phyloP scores from a whole-genome alignment of 37 sponge, comb jelly and placozoan species.

The Mnemiopsis leidyi region DNA sequence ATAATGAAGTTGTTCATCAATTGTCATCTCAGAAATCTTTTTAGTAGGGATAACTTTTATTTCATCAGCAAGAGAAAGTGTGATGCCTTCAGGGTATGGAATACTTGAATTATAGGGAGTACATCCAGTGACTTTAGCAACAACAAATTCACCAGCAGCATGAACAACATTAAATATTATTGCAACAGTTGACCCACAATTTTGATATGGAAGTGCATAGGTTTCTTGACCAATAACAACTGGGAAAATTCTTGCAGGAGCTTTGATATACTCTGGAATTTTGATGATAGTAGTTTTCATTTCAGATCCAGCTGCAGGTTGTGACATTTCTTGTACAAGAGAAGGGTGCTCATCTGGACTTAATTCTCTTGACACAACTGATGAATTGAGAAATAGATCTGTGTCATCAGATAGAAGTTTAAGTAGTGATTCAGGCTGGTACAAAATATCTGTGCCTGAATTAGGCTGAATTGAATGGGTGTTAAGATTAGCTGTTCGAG shows the following conservation, averaged over 20 bases:
- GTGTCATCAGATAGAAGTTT: not conserved
- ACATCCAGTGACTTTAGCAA: slow-evolving; percentile 42
- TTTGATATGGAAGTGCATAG: slow-evolving; percentile 1
- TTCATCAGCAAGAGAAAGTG: not conserved
- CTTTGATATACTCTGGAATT: not conserved
- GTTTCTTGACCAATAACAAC: slow-evolving; percentile 11
- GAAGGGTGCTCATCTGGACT: not conserved
- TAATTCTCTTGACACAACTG: not conserved
- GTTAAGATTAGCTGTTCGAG: not conserved
- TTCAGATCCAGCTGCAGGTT: not conserved
- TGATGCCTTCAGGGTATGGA: not conserved
- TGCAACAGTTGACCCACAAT: not conserved
- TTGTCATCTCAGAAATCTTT: not conserved
- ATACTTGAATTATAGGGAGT: not conserved
- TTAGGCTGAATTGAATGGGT: not conserved
- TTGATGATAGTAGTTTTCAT: not conserved
- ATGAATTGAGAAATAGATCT: not conserved
- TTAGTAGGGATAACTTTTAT: not conserved
- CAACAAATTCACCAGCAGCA: slow-evolving; percentile 8
- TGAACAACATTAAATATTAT: not conserved
- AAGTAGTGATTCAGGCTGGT: not conserved
- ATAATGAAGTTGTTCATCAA: not conserved
- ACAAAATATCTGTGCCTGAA: not conserved
- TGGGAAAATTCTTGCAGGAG: not conserved
- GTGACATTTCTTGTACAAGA: not conserved